Evolutionary conservation across 53 echinoderm and acorn worm species (phyloP), one percentile per base, ranked within the genome.

Genomic region (Holothuria leucospilota): DNA sequence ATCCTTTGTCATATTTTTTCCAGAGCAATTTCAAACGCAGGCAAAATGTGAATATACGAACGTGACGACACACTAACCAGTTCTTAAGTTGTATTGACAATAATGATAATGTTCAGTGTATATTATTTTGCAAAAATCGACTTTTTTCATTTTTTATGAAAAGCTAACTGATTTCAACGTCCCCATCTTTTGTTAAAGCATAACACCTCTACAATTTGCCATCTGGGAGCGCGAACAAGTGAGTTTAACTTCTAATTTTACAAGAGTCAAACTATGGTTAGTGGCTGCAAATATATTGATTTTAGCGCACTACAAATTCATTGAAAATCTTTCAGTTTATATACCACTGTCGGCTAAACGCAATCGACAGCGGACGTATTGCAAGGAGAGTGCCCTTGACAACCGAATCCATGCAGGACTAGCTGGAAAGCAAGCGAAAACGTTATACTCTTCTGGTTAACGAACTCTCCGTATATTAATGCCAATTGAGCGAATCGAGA

Each of bases 311-410:
- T 72, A 39, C 42, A 72, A 30, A 75, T 46, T 42, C 16, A 75
- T 51, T 52, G 75, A 75, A 56, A 75, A n/a, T 51, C 75, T 52
- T 52, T 27, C 51, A 46, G 23, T 24, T 51, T 75, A 49, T 68
- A 16, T 75, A 52, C 6, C 49, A 49, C 75, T 16, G 18, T 20
- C n/a, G 75, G 75, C 52, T 75, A 9, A 21, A 51, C 51, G 38
- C n/a, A 51, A 75, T 75, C 75, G 75, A 49, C 52, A 75, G 7
- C 53, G 49, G 49, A 26, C 8, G 24, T 26, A n/a, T 25, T 49
- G 51, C 49, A 75, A 26, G 70, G 18, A 23, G n/a, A 75, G 75
- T 51, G 75, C 75, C 46, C 75, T 75, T 75, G 75, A 75, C 75
- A 75, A 49, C 46, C 11, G 51, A 49, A 49, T 27, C 10, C 38